Evolutionary conservation across 2,888 invertebrate species (phyloP), one percentile per base, ranked within the genome.

Genomic region (Dasypolia templi): DNA sequence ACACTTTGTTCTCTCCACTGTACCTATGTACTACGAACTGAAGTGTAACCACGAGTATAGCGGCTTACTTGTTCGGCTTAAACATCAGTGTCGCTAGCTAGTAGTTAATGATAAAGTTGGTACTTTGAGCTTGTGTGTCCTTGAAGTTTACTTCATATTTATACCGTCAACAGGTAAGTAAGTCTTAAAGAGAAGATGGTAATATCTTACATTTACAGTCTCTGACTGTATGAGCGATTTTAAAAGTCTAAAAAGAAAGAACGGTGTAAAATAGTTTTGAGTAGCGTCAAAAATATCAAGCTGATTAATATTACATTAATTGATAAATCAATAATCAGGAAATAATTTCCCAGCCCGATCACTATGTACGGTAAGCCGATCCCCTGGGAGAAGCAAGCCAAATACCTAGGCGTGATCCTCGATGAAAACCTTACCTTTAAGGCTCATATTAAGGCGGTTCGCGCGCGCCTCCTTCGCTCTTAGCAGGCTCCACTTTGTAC

Each of bases 21-120:
- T 68, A 44, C 32, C 32, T 55, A 17, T n/a, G 39, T 53, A 56
- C 32, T 39, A n/a, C 39, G 44, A 46, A 59, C 49, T 65, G 46
- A 64, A 75, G 56, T 71, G 68, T 12, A 65, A 64, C 73, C 66
- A 66, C 68, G 35, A 69, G 2, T n/a, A 32, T 46, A 58, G 14
- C 14, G 51, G 46, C 63, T 61, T 12, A 63, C 22, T 26, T 73
- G 65, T 79, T 68, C n/a, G 59, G 49, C 7, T 70, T 56, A 53
- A 74, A 64, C 22, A 49, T 22, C 32, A 39, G 14, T 22, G 42
- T 32, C 2, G 7, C 42, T n/a, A 51, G 51, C 4, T 51, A 12
- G 11, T 12, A 51, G 6, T 46, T 46, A 22, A 22, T 46, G 19
- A 22, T 46, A 46, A 46, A 22, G 46, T 22, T 46, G 7, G 17